Conservation (phyloP, 2,797 vertebrate species). For the Mormyrus hasselquistii region DNA sequence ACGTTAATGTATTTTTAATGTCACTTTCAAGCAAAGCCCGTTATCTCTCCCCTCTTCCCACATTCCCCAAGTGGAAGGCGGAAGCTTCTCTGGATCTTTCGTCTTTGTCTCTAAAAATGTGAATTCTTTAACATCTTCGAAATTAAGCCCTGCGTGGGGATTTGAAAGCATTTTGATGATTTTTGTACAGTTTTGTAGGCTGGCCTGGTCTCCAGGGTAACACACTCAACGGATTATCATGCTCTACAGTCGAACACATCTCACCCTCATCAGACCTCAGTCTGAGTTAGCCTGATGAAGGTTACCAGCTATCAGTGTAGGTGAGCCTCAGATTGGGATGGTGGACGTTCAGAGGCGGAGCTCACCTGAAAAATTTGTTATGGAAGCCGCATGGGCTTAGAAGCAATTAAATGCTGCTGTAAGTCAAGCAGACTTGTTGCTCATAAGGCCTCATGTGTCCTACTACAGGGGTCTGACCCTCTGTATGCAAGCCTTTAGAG, state of each 20-base stretch:
- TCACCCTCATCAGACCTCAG: background rate
- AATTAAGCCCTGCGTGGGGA: conserved; percentile 1
- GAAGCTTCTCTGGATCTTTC: background rate
- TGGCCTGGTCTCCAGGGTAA: background rate
- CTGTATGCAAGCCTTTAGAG: background rate
- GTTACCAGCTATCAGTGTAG: background rate
- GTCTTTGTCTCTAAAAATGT: background rate
- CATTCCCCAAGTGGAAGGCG: background rate
- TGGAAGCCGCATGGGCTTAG: background rate
- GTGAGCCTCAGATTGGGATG: background rate
- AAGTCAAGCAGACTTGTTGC: background rate
- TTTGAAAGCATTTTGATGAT: background rate
- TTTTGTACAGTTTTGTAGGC: background rate
- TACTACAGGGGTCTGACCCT: background rate
- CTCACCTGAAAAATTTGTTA: background rate
- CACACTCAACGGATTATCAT: background rate
- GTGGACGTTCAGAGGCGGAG: background rate
- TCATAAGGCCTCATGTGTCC: background rate
- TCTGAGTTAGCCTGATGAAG: background rate
- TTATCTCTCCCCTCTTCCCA: background rate
- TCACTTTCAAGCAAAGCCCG: background rate
- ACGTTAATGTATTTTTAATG: conserved; percentile 12
- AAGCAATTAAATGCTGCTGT: background rate
- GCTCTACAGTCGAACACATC: background rate
- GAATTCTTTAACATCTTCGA: conserved; percentile 9